These are phyloP conservation scores for Drosophila burlai DNA, from an alignment of 1,140 invertebrate species.

Conservation along the genomic window DNA sequence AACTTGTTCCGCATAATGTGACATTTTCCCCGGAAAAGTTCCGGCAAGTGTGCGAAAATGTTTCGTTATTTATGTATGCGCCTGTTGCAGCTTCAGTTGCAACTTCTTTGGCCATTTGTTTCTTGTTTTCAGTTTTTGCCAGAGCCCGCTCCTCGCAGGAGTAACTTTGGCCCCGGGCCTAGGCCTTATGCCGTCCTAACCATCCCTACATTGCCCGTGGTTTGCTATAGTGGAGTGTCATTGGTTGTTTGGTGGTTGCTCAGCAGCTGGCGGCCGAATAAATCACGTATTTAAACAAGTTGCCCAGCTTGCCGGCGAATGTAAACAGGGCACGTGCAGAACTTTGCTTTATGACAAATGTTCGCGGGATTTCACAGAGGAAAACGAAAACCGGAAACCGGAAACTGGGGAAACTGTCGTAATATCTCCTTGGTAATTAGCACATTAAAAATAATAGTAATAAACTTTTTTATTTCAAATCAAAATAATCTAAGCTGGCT, in stretches of 20 bases:
- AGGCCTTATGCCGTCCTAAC: slow-evolving; percentile 28
- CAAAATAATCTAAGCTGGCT: not conserved
- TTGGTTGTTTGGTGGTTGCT: slow-evolving; percentile 50
- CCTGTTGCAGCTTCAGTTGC: slow-evolving; percentile 69
- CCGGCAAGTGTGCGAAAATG: slow-evolving; percentile 62
- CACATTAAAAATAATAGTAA: not conserved
- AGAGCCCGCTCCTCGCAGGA: slow-evolving; percentile 26
- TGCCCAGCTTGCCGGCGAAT: slow-evolving; percentile 64
- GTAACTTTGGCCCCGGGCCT: slow-evolving; percentile 57
- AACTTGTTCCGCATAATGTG: slow-evolving; percentile 78
- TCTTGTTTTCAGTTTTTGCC: slow-evolving; percentile 36
- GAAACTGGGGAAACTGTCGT: not conserved
- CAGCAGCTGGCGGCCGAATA: slow-evolving; percentile 73
- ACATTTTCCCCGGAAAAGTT: slow-evolving; percentile 65
- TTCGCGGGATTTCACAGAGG: slow-evolving; percentile 36
- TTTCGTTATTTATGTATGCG: slow-evolving; percentile 80
- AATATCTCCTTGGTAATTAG: not conserved
- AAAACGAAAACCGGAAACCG: slow-evolving; percentile 3
- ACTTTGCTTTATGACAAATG: slow-evolving; percentile 83
- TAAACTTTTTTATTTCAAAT: not conserved
- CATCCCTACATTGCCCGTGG: slow-evolving; percentile 20
- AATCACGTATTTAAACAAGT: slow-evolving; percentile 83
- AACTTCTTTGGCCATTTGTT: slow-evolving; percentile 74
- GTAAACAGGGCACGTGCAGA: slow-evolving; percentile 76
- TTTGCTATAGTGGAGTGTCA: slow-evolving; percentile 35